Percentiles rank a stretch among this genome's conserved stretches.
Evolutionary conservation across 2,113 vertebrate species (phyloP).

Genomic region (Barbus barbus): DNA sequence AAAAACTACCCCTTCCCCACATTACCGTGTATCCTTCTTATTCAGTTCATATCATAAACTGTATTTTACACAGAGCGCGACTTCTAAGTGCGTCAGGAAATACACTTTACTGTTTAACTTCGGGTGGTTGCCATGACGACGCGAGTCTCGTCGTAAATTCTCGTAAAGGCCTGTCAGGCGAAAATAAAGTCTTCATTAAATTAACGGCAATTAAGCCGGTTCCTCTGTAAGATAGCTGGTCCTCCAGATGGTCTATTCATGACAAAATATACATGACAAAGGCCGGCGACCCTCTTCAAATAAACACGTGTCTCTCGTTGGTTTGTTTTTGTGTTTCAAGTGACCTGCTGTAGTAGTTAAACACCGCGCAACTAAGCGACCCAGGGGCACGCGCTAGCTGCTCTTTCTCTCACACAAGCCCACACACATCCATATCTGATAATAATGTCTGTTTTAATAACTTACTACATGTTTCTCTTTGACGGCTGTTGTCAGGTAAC

Average conservation of each 20-base stretch:
- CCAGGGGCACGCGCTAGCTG: neutral
- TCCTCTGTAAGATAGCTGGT: neutral
- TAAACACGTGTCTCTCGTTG: neutral
- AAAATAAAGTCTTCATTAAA: neutral
- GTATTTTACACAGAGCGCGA: neutral
- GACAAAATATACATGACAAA: neutral
- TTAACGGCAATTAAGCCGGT: neutral
- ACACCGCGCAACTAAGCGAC: slow-evolving; percentile 35
- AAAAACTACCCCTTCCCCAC: neutral
- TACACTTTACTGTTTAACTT: neutral
- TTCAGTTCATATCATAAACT: neutral
- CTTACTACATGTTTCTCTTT: no score
- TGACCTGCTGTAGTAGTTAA: slow-evolving; percentile 4
- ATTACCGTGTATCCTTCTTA: neutral
- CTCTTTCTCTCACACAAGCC: neutral
- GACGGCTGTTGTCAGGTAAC: no score
- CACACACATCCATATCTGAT: neutral
- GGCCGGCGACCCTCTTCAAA: neutral
- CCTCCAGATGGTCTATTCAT: neutral
- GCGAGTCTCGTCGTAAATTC: no score
- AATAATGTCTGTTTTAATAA: neutral
- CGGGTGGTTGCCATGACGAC: no score
- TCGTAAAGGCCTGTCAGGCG: no score
- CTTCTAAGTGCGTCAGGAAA: no score
- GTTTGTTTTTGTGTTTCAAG: slow-evolving; percentile 29